Conservation (phyloP, 1,140 invertebrate species). For the Neodiprion lecontei region DNA sequence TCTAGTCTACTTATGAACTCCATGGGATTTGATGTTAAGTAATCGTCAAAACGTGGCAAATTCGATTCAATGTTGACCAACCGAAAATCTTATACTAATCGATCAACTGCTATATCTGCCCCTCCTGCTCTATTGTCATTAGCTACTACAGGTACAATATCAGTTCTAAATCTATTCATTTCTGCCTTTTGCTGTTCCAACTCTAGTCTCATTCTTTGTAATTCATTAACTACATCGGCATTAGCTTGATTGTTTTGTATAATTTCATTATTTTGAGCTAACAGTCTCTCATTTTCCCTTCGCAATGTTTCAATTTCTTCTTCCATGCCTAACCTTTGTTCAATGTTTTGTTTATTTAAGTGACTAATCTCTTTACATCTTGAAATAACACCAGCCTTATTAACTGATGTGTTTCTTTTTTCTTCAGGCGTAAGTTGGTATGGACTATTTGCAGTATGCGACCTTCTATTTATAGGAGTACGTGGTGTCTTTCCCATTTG, state of each 20-base stretch:
- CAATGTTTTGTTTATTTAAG: not conserved
- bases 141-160: not conserved
- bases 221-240: not conserved
- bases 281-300: not conserved
- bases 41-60: constrained; percentile 19
- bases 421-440: not conserved
- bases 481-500: not conserved
- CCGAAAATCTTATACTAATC: not conserved
- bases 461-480: not conserved
- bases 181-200: not conserved
- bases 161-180: not conserved
- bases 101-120: not conserved
- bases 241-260: not conserved
- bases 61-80: constrained; percentile 12
- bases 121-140: not conserved
- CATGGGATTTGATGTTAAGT: constrained; percentile 16
- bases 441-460: not conserved
- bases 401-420: not conserved
- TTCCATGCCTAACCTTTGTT: not conserved
- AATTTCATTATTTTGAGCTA: not conserved
- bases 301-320: not conserved
- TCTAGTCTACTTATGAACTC: constrained; percentile 21
- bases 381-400: not conserved
- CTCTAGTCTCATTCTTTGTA: not conserved
- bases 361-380: not conserved